Evolutionary conservation across 2,888 invertebrate genomes (phyloP).

Genomic region (Erebia ligea): DNA sequence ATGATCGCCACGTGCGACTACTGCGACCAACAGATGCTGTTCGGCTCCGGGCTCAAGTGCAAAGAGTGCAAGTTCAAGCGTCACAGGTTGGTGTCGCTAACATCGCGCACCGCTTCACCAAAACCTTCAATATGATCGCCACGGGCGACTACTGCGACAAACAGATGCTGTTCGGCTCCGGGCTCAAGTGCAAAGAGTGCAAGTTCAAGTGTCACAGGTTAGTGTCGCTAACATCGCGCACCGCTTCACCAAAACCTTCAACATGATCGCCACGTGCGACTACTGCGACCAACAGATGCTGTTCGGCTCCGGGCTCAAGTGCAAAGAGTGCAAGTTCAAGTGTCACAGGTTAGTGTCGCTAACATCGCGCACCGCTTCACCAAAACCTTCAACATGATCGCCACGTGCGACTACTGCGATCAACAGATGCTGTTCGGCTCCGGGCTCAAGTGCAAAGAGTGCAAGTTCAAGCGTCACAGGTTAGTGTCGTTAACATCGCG

Average conservation of each 20-base stretch:
- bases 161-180: slow-evolving; percentile 92
- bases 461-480: too few relatives aligned
- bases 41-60: slow-evolving; percentile 92
- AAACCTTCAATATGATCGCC: slow-evolving; percentile 93
- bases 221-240: slow-evolving; percentile 86
- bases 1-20: slow-evolving; percentile 95
- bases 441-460: too few relatives aligned
- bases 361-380: slow-evolving; percentile 95
- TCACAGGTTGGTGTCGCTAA: too few relatives aligned
- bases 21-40: slow-evolving; percentile 94
- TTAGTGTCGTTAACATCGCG: slow-evolving; percentile 87
- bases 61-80: slow-evolving; percentile 96
- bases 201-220: slow-evolving; percentile 91
- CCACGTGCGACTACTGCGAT: slow-evolving; percentile 94
- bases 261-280: slow-evolving; percentile 94
- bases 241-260: slow-evolving; percentile 94
- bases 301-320: slow-evolving; percentile 91
- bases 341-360: slow-evolving; percentile 79
- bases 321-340: slow-evolving; percentile 97
- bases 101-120: slow-evolving; percentile 95
- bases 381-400: slow-evolving; percentile 93
- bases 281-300: slow-evolving; percentile 95
- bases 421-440: slow-evolving; percentile 93
- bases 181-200: slow-evolving; percentile 96
- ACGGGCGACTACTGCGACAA: slow-evolving; percentile 95